Evolutionary conservation across 2,113 vertebrate genomes (phyloP).

Genomic region (Pandion haliaetus): DNA sequence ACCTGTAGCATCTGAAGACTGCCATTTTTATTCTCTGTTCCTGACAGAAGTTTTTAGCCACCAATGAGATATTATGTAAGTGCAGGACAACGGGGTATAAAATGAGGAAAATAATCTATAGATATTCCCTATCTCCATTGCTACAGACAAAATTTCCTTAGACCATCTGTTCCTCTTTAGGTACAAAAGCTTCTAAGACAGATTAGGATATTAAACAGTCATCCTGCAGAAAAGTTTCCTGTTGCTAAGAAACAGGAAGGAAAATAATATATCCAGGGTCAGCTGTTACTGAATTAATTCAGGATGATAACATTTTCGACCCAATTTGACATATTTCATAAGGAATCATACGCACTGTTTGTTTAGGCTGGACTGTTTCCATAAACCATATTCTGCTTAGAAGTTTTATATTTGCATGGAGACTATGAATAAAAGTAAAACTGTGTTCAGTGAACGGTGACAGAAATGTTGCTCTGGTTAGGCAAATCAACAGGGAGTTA

Average conservation of each 20-base stretch:
- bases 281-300: constrained; percentile 8
- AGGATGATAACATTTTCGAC: neutral
- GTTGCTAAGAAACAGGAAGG: constrained; percentile 56
- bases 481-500: neutral
- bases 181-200: constrained; percentile 23
- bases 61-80: neutral
- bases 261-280: constrained; percentile 34
- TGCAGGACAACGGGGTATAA: neutral
- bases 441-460: neutral
- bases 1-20: neutral
- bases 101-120: neutral
- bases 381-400: neutral
- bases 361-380: neutral
- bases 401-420: neutral
- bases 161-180: constrained; percentile 50
- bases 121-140: neutral
- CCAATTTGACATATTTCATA: neutral
- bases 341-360: neutral
- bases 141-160: constrained; percentile 32
- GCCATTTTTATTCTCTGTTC: neutral
- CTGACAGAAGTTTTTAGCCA: neutral
- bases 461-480: neutral
- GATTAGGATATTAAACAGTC: constrained; percentile 35
- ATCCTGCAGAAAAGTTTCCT: constrained; percentile 26
- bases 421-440: neutral